Conservation (phyloP, 2,888 invertebrate species). For the Tetranychus truncatus region DNA sequence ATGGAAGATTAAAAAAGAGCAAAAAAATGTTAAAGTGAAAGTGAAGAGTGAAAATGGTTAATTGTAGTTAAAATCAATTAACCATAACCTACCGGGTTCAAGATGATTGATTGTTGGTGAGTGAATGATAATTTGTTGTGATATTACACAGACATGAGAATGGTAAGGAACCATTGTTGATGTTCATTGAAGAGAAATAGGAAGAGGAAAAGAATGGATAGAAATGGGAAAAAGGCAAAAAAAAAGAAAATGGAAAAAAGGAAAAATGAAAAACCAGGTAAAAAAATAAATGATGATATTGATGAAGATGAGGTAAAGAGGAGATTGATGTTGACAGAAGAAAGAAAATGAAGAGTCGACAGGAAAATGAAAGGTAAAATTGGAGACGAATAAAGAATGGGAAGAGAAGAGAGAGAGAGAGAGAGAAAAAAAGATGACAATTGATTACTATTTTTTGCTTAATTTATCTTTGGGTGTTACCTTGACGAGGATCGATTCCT, state of each 20-base stretch:
- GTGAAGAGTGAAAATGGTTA: not conserved
- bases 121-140: not conserved
- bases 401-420: not conserved
- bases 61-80: not conserved
- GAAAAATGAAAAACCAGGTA: too few species aligned
- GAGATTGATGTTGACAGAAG: not conserved
- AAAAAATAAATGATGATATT: too few species aligned
- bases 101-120: not conserved
- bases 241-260: not conserved
- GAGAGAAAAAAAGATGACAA: not conserved
- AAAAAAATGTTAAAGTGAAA: not conserved
- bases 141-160: not conserved
- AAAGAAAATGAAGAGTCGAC: not conserved
- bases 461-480: not conserved
- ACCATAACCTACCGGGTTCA: not conserved
- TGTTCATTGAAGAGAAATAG: not conserved
- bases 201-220: not conserved
- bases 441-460: not conserved
- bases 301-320: too few species aligned
- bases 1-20: not conserved
- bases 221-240: not conserved
- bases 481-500: constrained; percentile 1
- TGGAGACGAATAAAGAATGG: not conserved
- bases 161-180: not conserved
- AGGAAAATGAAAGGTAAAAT: not conserved